These are phyloP conservation scores for Fratercula arctica DNA, from an alignment of 2,797 vertebrate species.

Conservation along the genomic window DNA sequence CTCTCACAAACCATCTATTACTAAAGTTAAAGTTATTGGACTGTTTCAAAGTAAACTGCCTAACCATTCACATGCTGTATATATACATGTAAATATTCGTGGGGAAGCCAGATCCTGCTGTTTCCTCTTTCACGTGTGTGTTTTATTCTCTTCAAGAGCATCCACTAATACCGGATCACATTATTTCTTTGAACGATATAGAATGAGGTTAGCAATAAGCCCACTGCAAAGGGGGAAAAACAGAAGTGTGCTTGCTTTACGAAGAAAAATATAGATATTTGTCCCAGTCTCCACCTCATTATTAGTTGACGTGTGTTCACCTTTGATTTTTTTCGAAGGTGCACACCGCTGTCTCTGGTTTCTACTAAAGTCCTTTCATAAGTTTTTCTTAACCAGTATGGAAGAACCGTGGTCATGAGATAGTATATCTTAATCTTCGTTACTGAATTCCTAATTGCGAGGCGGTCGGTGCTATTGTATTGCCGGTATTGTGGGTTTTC, in stretches of 20 bases:
- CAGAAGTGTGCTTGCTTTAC: not conserved
- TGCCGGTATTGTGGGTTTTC: not conserved
- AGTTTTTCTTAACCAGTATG: not conserved
- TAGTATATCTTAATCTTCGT: accelerated
- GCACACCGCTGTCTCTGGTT: not conserved
- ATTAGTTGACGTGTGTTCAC: accelerated
- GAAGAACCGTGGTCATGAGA: not conserved
- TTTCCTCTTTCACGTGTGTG: not conserved
- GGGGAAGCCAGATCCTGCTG: accelerated
- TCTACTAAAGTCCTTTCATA: accelerated
- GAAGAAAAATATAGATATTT: not conserved
- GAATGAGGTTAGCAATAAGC: not conserved
- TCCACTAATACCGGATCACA: accelerated
- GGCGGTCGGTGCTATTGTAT: not conserved
- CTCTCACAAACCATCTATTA: too few relatives aligned
- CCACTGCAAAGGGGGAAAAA: not conserved
- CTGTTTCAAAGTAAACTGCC: not conserved
- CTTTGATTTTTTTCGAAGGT: not conserved
- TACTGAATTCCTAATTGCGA: not conserved
- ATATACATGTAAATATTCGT: not conserved
- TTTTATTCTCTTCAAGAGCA: not conserved
- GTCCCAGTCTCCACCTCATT: accelerated
- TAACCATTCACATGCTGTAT: not conserved
- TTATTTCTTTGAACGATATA: not conserved
- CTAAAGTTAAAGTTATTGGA: not conserved